Percentiles rank a stretch among this genome's conserved stretches.
Conservation (phyloP, 1,140 invertebrate genomes). For the Drosophila mauritiana region DNA sequence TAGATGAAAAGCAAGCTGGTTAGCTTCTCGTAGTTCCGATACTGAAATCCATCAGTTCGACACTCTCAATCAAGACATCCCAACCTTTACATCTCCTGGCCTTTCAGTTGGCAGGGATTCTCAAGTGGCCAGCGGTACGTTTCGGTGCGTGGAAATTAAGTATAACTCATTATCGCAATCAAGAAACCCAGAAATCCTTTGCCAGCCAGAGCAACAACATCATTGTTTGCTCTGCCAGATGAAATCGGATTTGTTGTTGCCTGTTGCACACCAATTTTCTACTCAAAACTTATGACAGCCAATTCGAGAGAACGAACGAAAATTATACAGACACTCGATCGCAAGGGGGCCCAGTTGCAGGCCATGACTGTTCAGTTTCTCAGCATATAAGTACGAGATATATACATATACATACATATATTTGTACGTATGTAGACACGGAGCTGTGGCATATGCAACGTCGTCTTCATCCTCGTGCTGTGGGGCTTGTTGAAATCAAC, state of each 20-base stretch:
- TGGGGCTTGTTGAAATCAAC: slow-evolving; percentile 77
- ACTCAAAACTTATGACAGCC: slow-evolving; percentile 82
- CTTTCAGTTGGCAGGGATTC: not conserved
- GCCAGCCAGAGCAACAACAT: slow-evolving; percentile 32
- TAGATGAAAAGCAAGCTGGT: no score
- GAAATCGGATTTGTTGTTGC: slow-evolving; percentile 51
- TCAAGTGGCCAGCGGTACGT: slow-evolving; percentile 41
- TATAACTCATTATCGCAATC: slow-evolving; percentile 82
- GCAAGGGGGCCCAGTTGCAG: slow-evolving; percentile 15
- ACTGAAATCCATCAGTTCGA: no score
- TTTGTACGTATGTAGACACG: not conserved
- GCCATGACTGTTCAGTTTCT: slow-evolving; percentile 66
- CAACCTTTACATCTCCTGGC: not conserved
- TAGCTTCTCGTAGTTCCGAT: no score
- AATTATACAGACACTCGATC: slow-evolving; percentile 75
- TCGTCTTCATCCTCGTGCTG: slow-evolving; percentile 27
- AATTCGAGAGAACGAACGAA: slow-evolving; percentile 81
- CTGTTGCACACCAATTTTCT: slow-evolving; percentile 81
- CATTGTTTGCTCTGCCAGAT: slow-evolving; percentile 23
- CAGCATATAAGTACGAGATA: slow-evolving; percentile 18
- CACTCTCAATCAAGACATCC: no score
- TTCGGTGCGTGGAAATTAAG: slow-evolving; percentile 62
- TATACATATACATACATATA: slow-evolving; percentile 1
- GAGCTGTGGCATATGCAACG: slow-evolving; percentile 13
- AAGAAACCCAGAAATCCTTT: slow-evolving; percentile 81